phyloP scores from a whole-genome alignment of 2,113 vertebrate species.

The Trinectes maculatus region DNA sequence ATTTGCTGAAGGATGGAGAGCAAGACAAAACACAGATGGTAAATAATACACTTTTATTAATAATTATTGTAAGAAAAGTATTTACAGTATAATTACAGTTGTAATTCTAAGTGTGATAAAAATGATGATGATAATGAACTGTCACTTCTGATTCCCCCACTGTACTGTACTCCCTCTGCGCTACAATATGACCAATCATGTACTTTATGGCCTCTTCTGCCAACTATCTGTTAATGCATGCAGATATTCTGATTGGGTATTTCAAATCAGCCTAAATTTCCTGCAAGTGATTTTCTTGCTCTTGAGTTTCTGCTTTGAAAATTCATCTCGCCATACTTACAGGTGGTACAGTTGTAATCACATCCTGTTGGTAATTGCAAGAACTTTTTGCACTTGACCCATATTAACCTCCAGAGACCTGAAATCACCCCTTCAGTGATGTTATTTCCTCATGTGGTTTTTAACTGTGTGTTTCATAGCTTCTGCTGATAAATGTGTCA shows the following conservation, averaged over 20 bases:
- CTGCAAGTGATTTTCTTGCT: constrained; percentile 45
- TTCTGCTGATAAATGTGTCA: neutral
- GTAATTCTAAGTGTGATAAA: constrained; percentile 16
- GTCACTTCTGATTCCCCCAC: constrained; percentile 51
- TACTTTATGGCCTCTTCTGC: constrained; percentile 33
- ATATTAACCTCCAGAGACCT: constrained; percentile 7
- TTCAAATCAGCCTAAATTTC: constrained; percentile 45
- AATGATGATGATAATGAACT: constrained; percentile 25
- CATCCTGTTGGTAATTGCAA: too few species aligned
- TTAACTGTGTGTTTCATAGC: constrained; percentile 7
- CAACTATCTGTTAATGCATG: constrained; percentile 67
- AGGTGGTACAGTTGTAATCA: constrained; percentile 9
- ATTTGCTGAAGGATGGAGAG: constrained; percentile 85
- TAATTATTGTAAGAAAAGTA: constrained; percentile 6
- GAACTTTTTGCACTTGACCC: constrained; percentile 33
- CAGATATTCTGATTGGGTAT: constrained; percentile 50
- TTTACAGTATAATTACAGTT: too few species aligned
- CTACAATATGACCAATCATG: constrained; percentile 47
- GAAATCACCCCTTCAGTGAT: constrained; percentile 5
- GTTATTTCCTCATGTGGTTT: neutral
- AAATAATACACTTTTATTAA: constrained; percentile 79
- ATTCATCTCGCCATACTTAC: constrained; percentile 19
- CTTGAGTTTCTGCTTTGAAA: constrained; percentile 47
- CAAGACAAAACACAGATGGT: constrained; percentile 85
- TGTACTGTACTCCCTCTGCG: constrained; percentile 47